Conservation (phyloP, 37 sponge, comb jelly and placozoan species). For the Lycopodina hypogea region DNA sequence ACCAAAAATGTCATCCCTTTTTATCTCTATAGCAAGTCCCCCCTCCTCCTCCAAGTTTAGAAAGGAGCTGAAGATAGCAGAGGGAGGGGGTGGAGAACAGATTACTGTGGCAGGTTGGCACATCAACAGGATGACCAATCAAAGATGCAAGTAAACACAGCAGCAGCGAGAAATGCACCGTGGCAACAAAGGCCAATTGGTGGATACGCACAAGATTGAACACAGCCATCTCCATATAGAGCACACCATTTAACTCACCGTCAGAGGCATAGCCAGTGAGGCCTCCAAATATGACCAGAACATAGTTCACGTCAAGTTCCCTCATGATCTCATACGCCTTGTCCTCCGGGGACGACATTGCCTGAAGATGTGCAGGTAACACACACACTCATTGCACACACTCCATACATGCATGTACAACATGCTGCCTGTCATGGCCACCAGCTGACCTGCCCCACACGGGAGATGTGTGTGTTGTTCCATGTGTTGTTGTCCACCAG, state of each 20-base stretch:
- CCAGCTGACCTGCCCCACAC: constrained; percentile 90
- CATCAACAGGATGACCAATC: neutral
- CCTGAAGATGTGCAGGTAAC: constrained; percentile 35
- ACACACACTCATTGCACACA: neutral
- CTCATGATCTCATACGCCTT: constrained; percentile 97
- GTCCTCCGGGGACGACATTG: constrained; percentile 98
- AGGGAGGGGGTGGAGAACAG: too few relatives aligned
- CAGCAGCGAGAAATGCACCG: neutral
- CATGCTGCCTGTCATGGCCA: neutral
- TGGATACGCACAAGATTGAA: neutral
- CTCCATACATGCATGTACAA: too few relatives aligned
- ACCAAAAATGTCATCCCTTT: too few relatives aligned
- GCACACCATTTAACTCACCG: constrained; percentile 64
- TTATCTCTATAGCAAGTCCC: too few relatives aligned
- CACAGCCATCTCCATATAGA: too few relatives aligned
- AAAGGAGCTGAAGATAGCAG: too few relatives aligned
- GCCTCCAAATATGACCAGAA: constrained; percentile 97
- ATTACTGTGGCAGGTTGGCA: too few relatives aligned
- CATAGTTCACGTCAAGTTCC: constrained; percentile 96
- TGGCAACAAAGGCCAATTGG: neutral
- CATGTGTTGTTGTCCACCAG: constrained; percentile 99
- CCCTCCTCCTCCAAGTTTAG: too few relatives aligned
- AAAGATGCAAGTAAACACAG: constrained; percentile 3
- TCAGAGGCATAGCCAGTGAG: constrained; percentile 98
- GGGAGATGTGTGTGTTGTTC: constrained; percentile 99